phyloP scores from a whole-genome alignment of 2,888 invertebrate species.

The Sphaeridia pumilis region DNA sequence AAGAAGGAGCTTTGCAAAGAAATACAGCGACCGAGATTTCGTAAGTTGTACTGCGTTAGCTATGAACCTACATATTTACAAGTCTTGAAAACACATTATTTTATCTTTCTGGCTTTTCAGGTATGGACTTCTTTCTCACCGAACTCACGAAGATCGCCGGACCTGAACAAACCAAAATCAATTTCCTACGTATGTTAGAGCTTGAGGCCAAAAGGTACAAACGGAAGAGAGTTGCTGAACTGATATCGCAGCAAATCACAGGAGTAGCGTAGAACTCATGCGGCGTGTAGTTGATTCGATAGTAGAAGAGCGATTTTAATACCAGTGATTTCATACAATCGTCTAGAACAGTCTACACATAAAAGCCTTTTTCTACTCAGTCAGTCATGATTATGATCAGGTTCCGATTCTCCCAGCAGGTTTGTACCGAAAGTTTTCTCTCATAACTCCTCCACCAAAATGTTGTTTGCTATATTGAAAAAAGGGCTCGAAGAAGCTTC shows the following conservation, averaged over 20 bases:
- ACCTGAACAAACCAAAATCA: constrained; percentile 28
- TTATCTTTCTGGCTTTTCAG: constrained; percentile 20
- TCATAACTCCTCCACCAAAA: too few relatives aligned
- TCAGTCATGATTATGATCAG: too few relatives aligned
- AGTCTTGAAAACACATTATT: background rate
- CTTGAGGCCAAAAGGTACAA: constrained; percentile 64
- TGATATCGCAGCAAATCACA: constrained; percentile 48
- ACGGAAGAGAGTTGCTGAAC: constrained; percentile 55
- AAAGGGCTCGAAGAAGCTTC: too few relatives aligned
- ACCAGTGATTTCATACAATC: too few relatives aligned
- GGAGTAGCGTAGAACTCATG: too few relatives aligned
- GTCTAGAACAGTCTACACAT: too few relatives aligned
- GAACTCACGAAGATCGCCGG: constrained; percentile 30
- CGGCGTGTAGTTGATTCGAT: too few relatives aligned
- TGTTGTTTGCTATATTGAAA: too few relatives aligned
- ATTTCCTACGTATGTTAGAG: constrained; percentile 32
- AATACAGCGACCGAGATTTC: constrained; percentile 34
- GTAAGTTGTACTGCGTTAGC: constrained; percentile 19
- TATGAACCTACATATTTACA: background rate
- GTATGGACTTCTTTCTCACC: constrained; percentile 28
- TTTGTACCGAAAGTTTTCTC: too few relatives aligned
- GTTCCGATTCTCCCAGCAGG: too few relatives aligned
- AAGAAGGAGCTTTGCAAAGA: constrained; percentile 31
- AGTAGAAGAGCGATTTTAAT: too few relatives aligned
- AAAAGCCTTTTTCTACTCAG: too few relatives aligned